Base-by-base conservation (phyloP, 1,140 invertebrate species). In the Drosophila tsacasi region DNA sequence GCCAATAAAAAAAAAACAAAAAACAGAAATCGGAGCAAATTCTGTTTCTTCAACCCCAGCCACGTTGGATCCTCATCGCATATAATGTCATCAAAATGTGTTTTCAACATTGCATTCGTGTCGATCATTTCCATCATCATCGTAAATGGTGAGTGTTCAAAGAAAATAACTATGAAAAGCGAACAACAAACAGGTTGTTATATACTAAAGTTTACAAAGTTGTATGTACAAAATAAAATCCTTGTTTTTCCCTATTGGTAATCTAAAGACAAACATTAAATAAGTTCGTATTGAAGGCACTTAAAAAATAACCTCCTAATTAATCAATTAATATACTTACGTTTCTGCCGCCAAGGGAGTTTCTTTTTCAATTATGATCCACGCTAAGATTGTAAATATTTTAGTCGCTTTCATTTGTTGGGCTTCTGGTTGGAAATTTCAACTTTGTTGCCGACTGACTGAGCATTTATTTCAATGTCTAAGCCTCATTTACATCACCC, bases 41-140 rank as follows among this genome's bases (percentile, higher is more conserved):
- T 61, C 62, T 71, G 76, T 83, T 67, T 44, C 72, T 67, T 79
- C 50, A 57, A 72, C 25, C 47, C 46, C 71, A 73, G 40, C 67
- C 67, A 85, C 79, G 54, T 90, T 90, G 85, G 85, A 91, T 79
- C 39, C 86, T 67, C 79, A 65, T 90, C 62, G 47, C 74, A 89
- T 78, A 92, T 92, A 92, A 92, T 92, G 91, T 92, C 91, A 86
- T 92, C 91, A 92, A 92, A 80, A 92, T 92, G 91, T 92, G 87
- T 83, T 86, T 91, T 92, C 91, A 80, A 90, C 74, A 90, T 92
- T 79, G 86, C 85, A 92, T 92, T 92, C 91, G 84, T 87, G 79
- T 90, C 84, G 87, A 92, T 92, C 75, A 92, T 92, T 92, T 92
- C 86, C 80, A 91, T 92, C 90, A 92, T 92, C 91, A 92, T 92